Base-by-base conservation (phyloP, 2,113 vertebrate genomes). In the Oncorhynchus keta region DNA sequence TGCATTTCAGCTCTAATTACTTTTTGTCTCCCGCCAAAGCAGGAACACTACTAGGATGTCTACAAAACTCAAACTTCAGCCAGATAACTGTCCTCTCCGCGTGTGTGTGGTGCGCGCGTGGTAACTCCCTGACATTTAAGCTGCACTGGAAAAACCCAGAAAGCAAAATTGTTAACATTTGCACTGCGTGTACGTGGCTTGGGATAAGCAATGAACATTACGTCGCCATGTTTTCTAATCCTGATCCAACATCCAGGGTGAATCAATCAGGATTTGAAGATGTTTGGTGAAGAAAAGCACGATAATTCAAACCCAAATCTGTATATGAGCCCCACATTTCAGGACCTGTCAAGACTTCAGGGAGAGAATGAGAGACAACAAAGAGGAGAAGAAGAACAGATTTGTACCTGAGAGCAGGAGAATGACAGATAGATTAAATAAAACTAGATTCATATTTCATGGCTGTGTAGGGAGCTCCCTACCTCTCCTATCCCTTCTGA, bases 231-330 rank as follows among this genome's bases (percentile, higher is more conserved):
- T 77, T 77, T 74, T 70, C 66, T 70, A 76, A 83, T 79, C 77
- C 68, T 28, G 49, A 71, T 76, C 77, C 64, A 24, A 79, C 70
- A 49, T 74, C 57, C 59, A 14, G 73, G 77, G 30, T 73, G 73
- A 70, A 79, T 79, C 76, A 76, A 79, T 76, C 74, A 67, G 77
- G 70, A 79, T 76, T 76, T 83, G 39, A 65, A 76, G 77, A 74
- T 73, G 74, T 76, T 76, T 59, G 26, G 28, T 16, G 74, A 13
- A 20, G 65, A 75, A 70, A 74, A 74, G 55, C 16, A 35, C 26
- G 22, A 74, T 73, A 76, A 70, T 75, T 75, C 68, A n/a, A 65
- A 20, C 59, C 45, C 28, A 79, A 79, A 45, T 55, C 73, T 66
- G 39, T 18, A 75, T 59, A 71, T 70, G 67, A 75, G 49, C 18